Evolutionary conservation across 2,888 invertebrate species (phyloP), one percentile per base, ranked within the genome.

Genomic region (Atethmia centrago): DNA sequence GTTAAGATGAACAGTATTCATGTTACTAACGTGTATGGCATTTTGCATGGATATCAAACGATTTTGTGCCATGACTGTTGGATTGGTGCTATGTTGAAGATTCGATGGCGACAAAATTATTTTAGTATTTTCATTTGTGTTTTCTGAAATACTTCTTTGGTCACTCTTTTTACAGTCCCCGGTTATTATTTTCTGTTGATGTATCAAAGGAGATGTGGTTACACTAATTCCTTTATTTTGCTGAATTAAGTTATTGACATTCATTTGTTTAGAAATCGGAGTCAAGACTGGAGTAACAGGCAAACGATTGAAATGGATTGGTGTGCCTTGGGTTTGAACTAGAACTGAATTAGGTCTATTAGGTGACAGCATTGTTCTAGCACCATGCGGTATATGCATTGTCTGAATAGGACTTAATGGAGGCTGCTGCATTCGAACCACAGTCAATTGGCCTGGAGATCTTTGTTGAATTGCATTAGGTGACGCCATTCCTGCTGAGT

Each of bases 211-310:
- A 40, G 93, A 85, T 79, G 88, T 90, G 69, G 89, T 90, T 8
- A 92, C 89, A 56, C 85, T 87, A 14, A 92, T 90, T 42, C 85
- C 86, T 89, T 95, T 96, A 84, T 92, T 94, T 87, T 94, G 95
- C 71, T 93, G 94, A 68, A 93, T 88, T 53, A 95, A 91, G 74
- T 96, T 97, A 71, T 95, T 96, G 1, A 96, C 90, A 89, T 94
- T 97, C 53, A 97, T 88, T 79, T 97, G 96, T 91, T 97, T 97
- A 10, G 97, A 94, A 85, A 97, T 97, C 45, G 96, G 96, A 21
- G 96, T 92, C 85, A 97, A 92, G 42, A 97, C 96, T 55, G 97
- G 96, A 40, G 97, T 96, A 58, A 97, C 96, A 45, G 97, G 97
- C 75, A 97, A 91, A 63, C 97, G 91, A 87, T 96, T 97, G 74